phyloP scores from a whole-genome alignment of 2,888 invertebrate genomes.

The Heterodera filipjevi region DNA sequence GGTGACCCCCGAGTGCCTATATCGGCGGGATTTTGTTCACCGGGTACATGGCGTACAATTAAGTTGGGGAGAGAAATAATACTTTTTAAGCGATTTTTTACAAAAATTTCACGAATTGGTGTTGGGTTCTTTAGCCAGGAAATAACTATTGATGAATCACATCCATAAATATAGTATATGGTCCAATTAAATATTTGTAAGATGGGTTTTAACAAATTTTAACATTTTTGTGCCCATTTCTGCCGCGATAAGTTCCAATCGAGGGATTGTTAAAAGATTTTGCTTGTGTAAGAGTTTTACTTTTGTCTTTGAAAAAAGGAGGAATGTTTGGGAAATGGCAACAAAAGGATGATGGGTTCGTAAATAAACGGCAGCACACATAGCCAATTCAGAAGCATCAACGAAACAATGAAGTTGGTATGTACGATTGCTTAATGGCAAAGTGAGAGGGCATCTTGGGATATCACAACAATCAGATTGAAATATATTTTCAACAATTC shows the following conservation, averaged over 20 bases:
- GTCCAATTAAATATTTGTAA: not conserved
- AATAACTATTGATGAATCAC: not conserved
- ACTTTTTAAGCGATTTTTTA: not conserved
- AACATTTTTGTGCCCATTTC: not conserved
- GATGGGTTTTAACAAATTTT: not conserved
- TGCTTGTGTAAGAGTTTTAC: slow-evolving; percentile 7
- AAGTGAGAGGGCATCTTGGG: not conserved
- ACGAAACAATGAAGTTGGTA: slow-evolving; percentile 22
- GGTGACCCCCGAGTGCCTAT: slow-evolving; percentile 12
- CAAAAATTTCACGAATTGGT: not conserved
- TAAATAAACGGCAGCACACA: slow-evolving; percentile 23
- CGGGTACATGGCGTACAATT: slow-evolving; percentile 4
- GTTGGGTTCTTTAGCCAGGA: not conserved
- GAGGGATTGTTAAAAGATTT: not conserved
- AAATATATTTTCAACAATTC: not conserved
- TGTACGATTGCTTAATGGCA: not conserved
- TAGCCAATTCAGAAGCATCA: slow-evolving; percentile 19
- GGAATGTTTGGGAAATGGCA: not conserved
- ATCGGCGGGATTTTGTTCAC: slow-evolving; percentile 28
- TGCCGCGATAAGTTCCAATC: not conserved
- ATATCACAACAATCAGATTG: not conserved
- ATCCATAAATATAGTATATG: not conserved
- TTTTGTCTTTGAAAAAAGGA: slow-evolving; percentile 8
- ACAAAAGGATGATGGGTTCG: not conserved
- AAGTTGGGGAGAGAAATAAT: not conserved